Evolutionary conservation across 2,797 vertebrate species (phyloP).

Genomic region (Sebastes iracundus): DNA sequence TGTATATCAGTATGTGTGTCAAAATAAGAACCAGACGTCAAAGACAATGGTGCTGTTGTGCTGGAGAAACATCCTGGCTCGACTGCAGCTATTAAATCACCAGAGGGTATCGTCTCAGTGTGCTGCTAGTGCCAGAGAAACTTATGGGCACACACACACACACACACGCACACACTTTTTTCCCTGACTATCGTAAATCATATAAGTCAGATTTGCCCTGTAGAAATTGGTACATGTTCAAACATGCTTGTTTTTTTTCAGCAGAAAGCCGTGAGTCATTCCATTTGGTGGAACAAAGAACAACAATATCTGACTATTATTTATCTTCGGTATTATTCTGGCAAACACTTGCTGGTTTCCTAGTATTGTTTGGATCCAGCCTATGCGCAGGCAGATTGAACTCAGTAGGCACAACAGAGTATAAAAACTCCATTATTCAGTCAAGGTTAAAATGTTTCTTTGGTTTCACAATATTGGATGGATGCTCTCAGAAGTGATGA

Average conservation of each 20-base stretch:
- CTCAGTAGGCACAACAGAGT: neutral
- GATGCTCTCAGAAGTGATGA: neutral
- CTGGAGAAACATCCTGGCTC: constrained; percentile 22
- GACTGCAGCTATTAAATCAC: constrained; percentile 38
- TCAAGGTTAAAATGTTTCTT: neutral
- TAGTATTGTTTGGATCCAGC: neutral
- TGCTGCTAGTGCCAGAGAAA: constrained; percentile 18
- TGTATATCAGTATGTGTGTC: neutral
- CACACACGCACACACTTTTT: neutral
- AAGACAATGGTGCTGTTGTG: constrained; percentile 65
- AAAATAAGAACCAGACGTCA: constrained; percentile 51
- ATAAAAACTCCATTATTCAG: neutral
- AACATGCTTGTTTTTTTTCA: neutral
- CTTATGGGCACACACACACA: constrained; percentile 1
- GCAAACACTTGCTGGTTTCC: neutral
- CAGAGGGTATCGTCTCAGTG: constrained; percentile 11
- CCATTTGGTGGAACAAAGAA: neutral
- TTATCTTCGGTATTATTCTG: neutral
- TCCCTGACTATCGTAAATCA: neutral
- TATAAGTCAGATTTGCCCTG: neutral
- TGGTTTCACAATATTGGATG: neutral
- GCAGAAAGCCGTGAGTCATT: neutral
- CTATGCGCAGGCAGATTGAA: neutral
- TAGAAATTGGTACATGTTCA: neutral
- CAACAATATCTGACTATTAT: neutral